A percentile compares a stretch with the other conserved stretches of the same genome.
Conservation (phyloP, 1,140 invertebrate species). For the Drosophila rhopaloa region DNA sequence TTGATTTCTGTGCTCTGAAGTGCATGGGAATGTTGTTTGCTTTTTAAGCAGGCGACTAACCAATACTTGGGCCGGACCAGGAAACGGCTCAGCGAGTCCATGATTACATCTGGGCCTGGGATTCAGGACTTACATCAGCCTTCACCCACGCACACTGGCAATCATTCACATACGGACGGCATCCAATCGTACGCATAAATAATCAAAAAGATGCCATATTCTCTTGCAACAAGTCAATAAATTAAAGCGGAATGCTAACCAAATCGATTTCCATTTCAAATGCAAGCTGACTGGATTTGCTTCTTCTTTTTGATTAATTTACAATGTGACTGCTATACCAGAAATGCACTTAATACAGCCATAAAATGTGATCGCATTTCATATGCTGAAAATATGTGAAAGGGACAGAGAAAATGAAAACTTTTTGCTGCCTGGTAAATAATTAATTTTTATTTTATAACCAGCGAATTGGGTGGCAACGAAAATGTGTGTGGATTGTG, state of each 20-base stretch:
- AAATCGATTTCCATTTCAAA: slow-evolving; percentile 62
- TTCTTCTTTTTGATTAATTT: slow-evolving; percentile 16
- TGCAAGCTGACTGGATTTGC: slow-evolving; percentile 20
- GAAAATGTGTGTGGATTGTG: neutral
- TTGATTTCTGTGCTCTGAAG: slow-evolving; percentile 39
- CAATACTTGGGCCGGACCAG: slow-evolving; percentile 42
- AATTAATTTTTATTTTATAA: slow-evolving; percentile 61
- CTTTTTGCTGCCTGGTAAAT: slow-evolving; percentile 57
- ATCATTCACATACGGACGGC: slow-evolving; percentile 1
- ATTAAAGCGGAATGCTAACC: slow-evolving; percentile 26
- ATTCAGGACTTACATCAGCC: slow-evolving; percentile 7
- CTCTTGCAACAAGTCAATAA: slow-evolving; percentile 23
- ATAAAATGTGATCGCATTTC: slow-evolving; percentile 44
- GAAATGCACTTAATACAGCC: slow-evolving; percentile 29
- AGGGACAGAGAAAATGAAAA: slow-evolving; percentile 39
- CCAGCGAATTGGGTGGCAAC: neutral
- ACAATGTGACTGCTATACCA: neutral
- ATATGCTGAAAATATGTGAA: slow-evolving; percentile 49
- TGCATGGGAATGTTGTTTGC: slow-evolving; percentile 68
- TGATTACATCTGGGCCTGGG: slow-evolving; percentile 60
- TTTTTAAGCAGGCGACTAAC: slow-evolving; percentile 65
- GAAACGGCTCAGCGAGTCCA: slow-evolving; percentile 57
- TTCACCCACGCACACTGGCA: slow-evolving; percentile 5
- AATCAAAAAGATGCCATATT: slow-evolving; percentile 41
- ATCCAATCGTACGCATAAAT: slow-evolving; percentile 52